A percentile compares a stretch with the other conserved stretches of the same genome.
These are phyloP conservation scores for Apis mellifera DNA, from an alignment of 1,140 invertebrate species.

Conservation along the genomic window Amel_HAv3.1 CM009943.2:5674001-5674500, in stretches of 20 bases:
- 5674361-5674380: neutral
- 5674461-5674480: slow-evolving; percentile 48
- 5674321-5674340: neutral
- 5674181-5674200: neutral
- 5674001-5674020: neutral
- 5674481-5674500: slow-evolving; percentile 51
- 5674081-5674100: neutral
- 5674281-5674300: slow-evolving; percentile 26
- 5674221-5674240: slow-evolving; percentile 7
- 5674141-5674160: neutral
- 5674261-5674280: slow-evolving; percentile 13
- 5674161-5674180: too few species aligned
- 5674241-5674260: neutral
- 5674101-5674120: neutral
- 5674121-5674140: neutral
- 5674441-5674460: slow-evolving; percentile 41
- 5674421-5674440: slow-evolving; percentile 57
- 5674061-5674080: neutral
- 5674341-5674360: slow-evolving; percentile 15
- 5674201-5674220: too few species aligned
- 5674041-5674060: neutral
- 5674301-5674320: slow-evolving; percentile 12
- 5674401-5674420: slow-evolving; percentile 43
- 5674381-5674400: neutral
- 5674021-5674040: neutral